Evolutionary conservation across 2,888 invertebrate species (phyloP).

Genomic region (Thecophora atra): DNA sequence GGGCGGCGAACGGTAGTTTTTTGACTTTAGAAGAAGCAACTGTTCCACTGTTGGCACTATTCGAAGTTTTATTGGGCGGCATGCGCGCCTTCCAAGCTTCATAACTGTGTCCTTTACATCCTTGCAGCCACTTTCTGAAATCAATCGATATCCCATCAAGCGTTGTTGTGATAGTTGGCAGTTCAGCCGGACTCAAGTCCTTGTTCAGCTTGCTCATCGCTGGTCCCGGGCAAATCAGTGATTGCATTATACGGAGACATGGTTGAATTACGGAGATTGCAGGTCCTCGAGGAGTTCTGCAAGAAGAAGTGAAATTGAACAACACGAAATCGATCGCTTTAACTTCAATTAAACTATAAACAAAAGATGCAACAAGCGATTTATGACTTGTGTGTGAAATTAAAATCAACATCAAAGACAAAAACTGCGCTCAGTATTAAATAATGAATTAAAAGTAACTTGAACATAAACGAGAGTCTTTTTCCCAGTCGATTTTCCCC

Average conservation of each 20-base stretch:
- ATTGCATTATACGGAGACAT: conserved; percentile 89
- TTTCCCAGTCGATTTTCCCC: too few species aligned
- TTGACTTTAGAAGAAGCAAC: conserved; percentile 5
- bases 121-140: conserved; percentile 77
- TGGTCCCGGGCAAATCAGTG: conserved; percentile 76
- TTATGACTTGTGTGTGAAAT: background rate
- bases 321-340: background rate
- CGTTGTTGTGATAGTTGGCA: conserved; percentile 69
- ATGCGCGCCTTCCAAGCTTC: conserved; percentile 77
- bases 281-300: conserved; percentile 77
- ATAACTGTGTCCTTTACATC: conserved; percentile 76
- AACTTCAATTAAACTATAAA: background rate
- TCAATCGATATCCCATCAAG: conserved; percentile 76
- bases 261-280: conserved; percentile 91
- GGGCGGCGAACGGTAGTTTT: conserved; percentile 36
- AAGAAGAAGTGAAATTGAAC: too few species aligned
- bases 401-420: background rate
- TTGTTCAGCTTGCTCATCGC: conserved; percentile 70
- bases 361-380: too few species aligned
- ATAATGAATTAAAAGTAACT: too few species aligned
- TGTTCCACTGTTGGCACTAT: conserved; percentile 44
- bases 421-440: too few species aligned
- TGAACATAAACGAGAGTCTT: too few species aligned
- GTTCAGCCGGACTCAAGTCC: conserved; percentile 68
- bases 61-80: conserved; percentile 63